Conservation (phyloP, 2,113 vertebrate species). For the Tautogolabrus adspersus region DNA sequence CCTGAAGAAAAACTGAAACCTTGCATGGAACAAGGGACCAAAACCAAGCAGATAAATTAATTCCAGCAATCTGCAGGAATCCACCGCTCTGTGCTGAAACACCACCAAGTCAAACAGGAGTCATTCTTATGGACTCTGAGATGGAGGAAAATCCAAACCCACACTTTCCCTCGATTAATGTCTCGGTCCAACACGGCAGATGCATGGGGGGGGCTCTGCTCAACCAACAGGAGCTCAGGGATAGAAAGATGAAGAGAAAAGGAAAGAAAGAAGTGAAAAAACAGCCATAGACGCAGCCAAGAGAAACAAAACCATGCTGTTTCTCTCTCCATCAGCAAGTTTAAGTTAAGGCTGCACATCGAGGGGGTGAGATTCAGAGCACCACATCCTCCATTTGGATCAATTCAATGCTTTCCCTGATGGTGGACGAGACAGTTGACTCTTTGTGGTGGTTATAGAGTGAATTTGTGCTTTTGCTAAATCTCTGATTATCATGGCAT, state of each 20-base stretch:
- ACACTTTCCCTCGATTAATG: conserved; percentile 69
- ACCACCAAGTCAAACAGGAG: conserved; percentile 81
- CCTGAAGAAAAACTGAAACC: conserved; percentile 54
- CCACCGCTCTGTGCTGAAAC: conserved; percentile 71
- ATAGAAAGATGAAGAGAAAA: conserved; percentile 71
- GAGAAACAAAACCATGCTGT: conserved; percentile 66
- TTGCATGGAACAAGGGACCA: conserved; percentile 56
- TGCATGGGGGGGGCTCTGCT: conserved; percentile 59
- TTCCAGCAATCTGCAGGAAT: conserved; percentile 78
- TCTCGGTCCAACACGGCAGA: conserved; percentile 60
- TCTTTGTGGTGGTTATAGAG: conserved; percentile 13
- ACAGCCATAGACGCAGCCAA: conserved; percentile 67
- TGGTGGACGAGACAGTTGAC: conserved; percentile 15
- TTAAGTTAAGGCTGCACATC: conserved; percentile 68
- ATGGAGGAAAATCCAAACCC: conserved; percentile 78
- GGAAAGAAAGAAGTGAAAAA: conserved; percentile 55
- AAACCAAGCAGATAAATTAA: conserved; percentile 73
- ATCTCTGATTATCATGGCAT: conserved; percentile 12
- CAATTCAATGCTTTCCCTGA: conserved; percentile 34
- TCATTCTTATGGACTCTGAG: conserved; percentile 70
- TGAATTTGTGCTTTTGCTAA: conserved; percentile 23
- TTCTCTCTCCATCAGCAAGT: conserved; percentile 79
- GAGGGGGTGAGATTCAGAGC: conserved; percentile 41
- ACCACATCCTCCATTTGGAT: conserved; percentile 49
- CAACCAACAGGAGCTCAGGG: conserved; percentile 61